These are phyloP conservation scores for Geotrypetes seraphini DNA, from an alignment of 2,797 vertebrate genomes.

Conservation along the genomic window DNA sequence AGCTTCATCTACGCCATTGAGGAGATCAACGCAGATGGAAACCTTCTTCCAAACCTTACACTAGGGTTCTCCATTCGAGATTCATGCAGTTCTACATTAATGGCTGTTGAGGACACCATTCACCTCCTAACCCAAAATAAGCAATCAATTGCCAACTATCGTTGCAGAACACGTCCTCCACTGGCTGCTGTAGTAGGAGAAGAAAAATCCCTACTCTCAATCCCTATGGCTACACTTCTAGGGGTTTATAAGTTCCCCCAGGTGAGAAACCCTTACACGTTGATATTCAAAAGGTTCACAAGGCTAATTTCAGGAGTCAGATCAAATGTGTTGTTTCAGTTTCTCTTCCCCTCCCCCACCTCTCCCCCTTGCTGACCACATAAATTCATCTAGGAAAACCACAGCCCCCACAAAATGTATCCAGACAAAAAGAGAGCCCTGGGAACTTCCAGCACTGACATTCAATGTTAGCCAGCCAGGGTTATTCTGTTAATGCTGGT, in stretches of 20 bases:
- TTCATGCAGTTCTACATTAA: neutral
- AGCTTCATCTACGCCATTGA: slow-evolving; percentile 9
- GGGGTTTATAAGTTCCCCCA: neutral
- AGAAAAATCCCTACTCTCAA: neutral
- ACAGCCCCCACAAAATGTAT: too few species aligned
- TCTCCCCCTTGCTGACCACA: too few species aligned
- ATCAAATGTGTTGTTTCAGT: neutral
- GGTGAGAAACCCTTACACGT: too few species aligned
- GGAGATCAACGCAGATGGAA: slow-evolving; percentile 10
- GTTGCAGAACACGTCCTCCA: neutral
- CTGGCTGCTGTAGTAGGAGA: neutral
- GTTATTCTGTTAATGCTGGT: too few species aligned
- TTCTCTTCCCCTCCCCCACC: neutral
- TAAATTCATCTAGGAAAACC: too few species aligned
- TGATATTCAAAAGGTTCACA: too few species aligned
- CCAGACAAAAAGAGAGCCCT: too few species aligned
- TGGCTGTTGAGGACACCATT: neutral
- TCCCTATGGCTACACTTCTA: neutral
- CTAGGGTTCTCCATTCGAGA: slow-evolving; percentile 19
- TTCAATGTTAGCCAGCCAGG: too few species aligned
- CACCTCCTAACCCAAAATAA: neutral
- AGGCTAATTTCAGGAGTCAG: too few species aligned
- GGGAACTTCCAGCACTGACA: too few species aligned
- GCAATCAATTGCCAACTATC: neutral
- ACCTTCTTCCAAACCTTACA: slow-evolving; percentile 10